Evolutionary conservation across 2,113 vertebrate species (phyloP).

Genomic region (Dromiciops gliroides): DNA sequence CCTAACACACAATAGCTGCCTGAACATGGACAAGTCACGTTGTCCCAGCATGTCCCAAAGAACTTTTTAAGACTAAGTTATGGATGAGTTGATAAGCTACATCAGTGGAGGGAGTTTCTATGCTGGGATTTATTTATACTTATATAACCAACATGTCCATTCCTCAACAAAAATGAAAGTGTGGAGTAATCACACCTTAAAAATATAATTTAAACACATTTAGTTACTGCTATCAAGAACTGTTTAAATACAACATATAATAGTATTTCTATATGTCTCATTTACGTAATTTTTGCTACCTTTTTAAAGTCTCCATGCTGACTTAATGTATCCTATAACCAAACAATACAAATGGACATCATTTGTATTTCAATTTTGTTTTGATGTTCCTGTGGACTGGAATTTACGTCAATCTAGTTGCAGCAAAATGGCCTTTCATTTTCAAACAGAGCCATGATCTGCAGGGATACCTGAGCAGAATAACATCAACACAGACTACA

Average conservation of each 20-base stretch:
- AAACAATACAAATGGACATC: slow-evolving; percentile 28
- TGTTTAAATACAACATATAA: not conserved
- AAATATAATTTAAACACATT: slow-evolving; percentile 17
- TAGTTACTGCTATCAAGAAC: slow-evolving; percentile 14
- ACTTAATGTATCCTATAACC: slow-evolving; percentile 40
- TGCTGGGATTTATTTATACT: too few relatives aligned
- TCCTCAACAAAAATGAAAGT: not conserved
- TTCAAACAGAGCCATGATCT: slow-evolving; percentile 60
- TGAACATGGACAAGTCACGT: too few relatives aligned
- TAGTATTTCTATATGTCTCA: not conserved
- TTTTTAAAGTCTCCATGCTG: slow-evolving; percentile 48
- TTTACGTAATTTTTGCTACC: slow-evolving; percentile 18
- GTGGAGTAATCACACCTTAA: not conserved
- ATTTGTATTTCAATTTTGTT: slow-evolving; percentile 18
- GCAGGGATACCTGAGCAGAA: slow-evolving; percentile 71
- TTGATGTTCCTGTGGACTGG: slow-evolving; percentile 8
- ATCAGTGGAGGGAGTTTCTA: too few relatives aligned
- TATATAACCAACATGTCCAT: not conserved
- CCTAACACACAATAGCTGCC: too few relatives aligned
- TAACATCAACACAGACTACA: slow-evolving; percentile 43
- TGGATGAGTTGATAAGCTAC: too few relatives aligned
- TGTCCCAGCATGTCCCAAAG: too few relatives aligned
- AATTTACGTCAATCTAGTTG: slow-evolving; percentile 56
- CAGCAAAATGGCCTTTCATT: slow-evolving; percentile 69
- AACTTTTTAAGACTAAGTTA: too few relatives aligned